Percentiles rank a stretch among this genome's conserved stretches.
These are phyloP conservation scores for Arnoldichthys spilopterus DNA, from an alignment of 2,797 vertebrate species.

Conservation along the genomic window DNA sequence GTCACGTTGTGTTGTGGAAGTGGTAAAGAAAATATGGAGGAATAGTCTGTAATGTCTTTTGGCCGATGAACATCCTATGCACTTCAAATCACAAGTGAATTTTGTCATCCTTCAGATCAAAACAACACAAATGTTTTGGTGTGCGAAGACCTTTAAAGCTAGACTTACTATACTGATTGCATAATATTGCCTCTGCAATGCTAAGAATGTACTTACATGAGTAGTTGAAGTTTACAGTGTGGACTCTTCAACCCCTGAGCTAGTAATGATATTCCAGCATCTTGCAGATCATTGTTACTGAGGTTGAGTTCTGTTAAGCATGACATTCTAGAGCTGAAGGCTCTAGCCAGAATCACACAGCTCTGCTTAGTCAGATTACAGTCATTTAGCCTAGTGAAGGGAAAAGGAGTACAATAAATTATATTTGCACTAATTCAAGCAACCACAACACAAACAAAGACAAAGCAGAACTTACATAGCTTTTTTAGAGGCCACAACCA, in stretches of 20 bases:
- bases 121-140: no score
- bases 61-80: no score
- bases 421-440: not conserved
- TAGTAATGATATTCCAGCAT: conserved; percentile 32
- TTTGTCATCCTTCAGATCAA: no score
- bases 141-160: no score
- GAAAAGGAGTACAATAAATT: not conserved
- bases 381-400: conserved; percentile 27
- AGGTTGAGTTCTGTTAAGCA: conserved; percentile 51
- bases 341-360: conserved; percentile 36
- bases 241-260: not conserved
- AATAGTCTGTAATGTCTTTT: no score
- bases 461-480: conserved; percentile 38
- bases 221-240: conserved; percentile 31
- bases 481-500: conserved; percentile 30
- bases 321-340: conserved; percentile 15
- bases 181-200: not conserved
- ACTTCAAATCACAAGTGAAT: no score
- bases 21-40: no score
- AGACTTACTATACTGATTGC: not conserved
- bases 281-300: conserved; percentile 45
- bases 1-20: no score
- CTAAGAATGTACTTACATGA: conserved; percentile 38
- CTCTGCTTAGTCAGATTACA: conserved; percentile 41
- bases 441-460: not conserved